Percentiles rank a stretch among this genome's conserved stretches.
Evolutionary conservation across 1,140 invertebrate species (phyloP).

Genomic region (Macrotrachela quadricornifera): DNA sequence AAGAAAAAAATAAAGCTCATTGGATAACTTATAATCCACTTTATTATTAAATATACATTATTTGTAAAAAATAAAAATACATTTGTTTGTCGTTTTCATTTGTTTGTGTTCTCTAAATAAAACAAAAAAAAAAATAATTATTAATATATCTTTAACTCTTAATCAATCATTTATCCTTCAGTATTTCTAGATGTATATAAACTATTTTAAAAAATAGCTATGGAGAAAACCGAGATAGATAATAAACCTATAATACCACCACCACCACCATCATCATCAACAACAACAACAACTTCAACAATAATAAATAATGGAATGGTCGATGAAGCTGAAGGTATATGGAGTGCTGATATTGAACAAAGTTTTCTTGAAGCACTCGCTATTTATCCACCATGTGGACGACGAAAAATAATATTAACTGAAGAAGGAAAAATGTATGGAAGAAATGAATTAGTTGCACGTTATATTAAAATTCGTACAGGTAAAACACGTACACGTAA

Average conservation of each 20-base stretch:
- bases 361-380: conserved; percentile 97
- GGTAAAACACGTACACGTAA: conserved; percentile 96
- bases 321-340: conserved; percentile 86
- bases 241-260: no score
- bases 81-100: conserved; percentile 8
- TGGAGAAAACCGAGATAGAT: no score
- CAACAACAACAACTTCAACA: no score
- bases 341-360: conserved; percentile 98
- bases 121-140: no score
- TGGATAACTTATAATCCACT: conserved; percentile 95
- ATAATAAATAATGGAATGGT: no score
- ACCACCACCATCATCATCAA: no score
- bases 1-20: conserved; percentile 63
- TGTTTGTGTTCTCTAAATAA: no score
- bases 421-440: conserved; percentile 99
- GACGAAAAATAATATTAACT: conserved; percentile 94
- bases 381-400: conserved; percentile 94
- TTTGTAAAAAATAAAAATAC: no score
- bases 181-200: no score
- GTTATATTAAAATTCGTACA: conserved; percentile 94
- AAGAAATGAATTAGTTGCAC: conserved; percentile 92
- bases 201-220: no score
- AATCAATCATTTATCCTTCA: no score
- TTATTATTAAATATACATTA: conserved; percentile 46
- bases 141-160: no score